Evolutionary conservation across 2,113 vertebrate genomes (phyloP).

Genomic region (Leptocoma aspasia): DNA sequence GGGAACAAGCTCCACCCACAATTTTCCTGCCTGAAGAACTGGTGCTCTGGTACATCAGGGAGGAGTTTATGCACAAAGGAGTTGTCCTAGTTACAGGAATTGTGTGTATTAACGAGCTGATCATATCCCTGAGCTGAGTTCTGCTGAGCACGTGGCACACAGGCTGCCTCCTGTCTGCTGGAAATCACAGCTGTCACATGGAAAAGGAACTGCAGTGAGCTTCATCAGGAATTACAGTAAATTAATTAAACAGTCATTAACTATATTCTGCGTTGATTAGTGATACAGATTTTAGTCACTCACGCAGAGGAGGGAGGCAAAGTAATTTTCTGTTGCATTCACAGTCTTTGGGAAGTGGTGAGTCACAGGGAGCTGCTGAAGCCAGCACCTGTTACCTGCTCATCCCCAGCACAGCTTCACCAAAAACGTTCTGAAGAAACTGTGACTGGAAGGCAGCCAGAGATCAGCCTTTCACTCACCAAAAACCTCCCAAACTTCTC

Average conservation of each 20-base stretch:
- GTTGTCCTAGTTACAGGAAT: accelerated
- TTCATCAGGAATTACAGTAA: conserved; percentile 17
- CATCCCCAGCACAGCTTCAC: not conserved
- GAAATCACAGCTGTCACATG: not conserved
- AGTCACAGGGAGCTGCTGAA: not conserved
- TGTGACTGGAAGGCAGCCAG: not conserved
- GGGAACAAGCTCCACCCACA: not conserved
- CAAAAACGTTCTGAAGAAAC: not conserved
- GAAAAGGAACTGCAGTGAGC: not conserved
- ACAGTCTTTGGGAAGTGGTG: not conserved
- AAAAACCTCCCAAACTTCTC: not conserved
- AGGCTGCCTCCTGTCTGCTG: not conserved
- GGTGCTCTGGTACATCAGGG: not conserved
- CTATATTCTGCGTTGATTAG: not conserved
- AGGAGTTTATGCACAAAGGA: not conserved
- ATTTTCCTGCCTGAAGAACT: not conserved
- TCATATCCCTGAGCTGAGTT: not conserved
- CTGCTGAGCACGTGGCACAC: not conserved
- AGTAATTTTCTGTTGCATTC: not conserved
- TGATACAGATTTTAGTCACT: not conserved
- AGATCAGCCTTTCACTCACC: not conserved
- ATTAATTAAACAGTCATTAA: conserved; percentile 45
- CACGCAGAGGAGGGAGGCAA: not conserved
- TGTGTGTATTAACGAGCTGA: not conserved
- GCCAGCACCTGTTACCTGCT: not conserved